These are phyloP conservation scores for Ibidorhyncha struthersii DNA, from an alignment of 2,113 vertebrate species.

Conservation along the genomic window DNA sequence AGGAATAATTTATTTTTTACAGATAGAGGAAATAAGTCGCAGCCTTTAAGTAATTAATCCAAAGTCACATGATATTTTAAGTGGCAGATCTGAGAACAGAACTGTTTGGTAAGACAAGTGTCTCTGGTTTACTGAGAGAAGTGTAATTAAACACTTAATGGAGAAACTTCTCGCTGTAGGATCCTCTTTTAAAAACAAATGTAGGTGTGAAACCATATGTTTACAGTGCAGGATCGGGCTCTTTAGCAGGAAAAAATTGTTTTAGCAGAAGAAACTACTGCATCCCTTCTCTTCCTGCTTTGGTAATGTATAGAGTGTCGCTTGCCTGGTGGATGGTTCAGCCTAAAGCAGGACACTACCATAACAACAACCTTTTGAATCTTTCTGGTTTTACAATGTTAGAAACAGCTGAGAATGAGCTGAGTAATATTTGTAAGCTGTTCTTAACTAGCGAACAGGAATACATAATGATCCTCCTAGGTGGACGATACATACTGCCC, in stretches of 20 bases:
- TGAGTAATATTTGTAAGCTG: slow-evolving; percentile 44
- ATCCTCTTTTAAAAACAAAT: neutral
- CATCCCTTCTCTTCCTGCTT: neutral
- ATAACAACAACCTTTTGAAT: slow-evolving; percentile 39
- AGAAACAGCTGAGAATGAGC: slow-evolving; percentile 50
- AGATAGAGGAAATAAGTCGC: neutral
- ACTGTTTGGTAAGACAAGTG: neutral
- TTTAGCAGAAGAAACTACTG: slow-evolving; percentile 20
- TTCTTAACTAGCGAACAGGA: slow-evolving; percentile 17
- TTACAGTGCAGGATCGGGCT: neutral
- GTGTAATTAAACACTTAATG: slow-evolving; percentile 30
- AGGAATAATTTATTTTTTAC: slow-evolving; percentile 19
- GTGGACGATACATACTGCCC: neutral
- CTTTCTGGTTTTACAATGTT: slow-evolving; percentile 15
- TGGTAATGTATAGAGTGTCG: neutral
- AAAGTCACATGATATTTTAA: slow-evolving; percentile 25
- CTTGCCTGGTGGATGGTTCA: no score
- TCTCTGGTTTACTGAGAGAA: slow-evolving; percentile 24
- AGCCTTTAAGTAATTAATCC: slow-evolving; percentile 22
- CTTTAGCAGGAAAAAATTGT: neutral
- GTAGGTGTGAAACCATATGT: neutral
- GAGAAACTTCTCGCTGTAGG: slow-evolving; percentile 6
- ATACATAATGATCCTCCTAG: neutral
- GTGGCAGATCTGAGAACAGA: slow-evolving; percentile 9
- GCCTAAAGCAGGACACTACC: neutral